Percentiles rank a stretch among this genome's conserved stretches.
Evolutionary conservation across 2,113 vertebrate genomes (phyloP).

Genomic region (Eclectus roratus): DNA sequence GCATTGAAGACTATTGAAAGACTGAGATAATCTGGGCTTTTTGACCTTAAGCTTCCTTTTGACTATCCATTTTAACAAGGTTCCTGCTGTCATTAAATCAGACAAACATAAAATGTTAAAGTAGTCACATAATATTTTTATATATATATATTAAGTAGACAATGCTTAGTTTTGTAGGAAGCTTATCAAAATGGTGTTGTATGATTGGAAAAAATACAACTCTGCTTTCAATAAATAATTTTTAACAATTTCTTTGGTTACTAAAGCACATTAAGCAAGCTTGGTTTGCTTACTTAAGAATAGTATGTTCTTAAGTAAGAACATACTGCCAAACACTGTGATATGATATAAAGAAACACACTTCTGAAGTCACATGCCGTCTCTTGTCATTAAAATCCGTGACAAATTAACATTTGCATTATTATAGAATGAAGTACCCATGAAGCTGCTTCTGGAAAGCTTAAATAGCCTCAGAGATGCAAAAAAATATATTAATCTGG

Average conservation of each 20-base stretch:
- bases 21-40: background rate
- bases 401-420: background rate
- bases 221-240: background rate
- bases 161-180: background rate
- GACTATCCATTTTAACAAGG: background rate
- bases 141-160: background rate
- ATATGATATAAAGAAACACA: background rate
- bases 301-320: background rate
- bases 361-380: background rate
- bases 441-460: background rate
- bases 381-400: background rate
- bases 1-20: background rate
- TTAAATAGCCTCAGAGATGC: background rate
- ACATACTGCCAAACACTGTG: background rate
- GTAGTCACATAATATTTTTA: background rate
- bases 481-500: background rate
- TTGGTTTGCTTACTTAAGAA: background rate
- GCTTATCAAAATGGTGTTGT: background rate
- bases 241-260: background rate
- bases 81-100: background rate
- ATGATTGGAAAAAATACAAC: background rate
- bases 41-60: background rate
- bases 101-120: background rate
- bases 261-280: background rate
- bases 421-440: background rate